Conservation (phyloP, 2,113 vertebrate genomes). For the Clinocottus analis region DNA sequence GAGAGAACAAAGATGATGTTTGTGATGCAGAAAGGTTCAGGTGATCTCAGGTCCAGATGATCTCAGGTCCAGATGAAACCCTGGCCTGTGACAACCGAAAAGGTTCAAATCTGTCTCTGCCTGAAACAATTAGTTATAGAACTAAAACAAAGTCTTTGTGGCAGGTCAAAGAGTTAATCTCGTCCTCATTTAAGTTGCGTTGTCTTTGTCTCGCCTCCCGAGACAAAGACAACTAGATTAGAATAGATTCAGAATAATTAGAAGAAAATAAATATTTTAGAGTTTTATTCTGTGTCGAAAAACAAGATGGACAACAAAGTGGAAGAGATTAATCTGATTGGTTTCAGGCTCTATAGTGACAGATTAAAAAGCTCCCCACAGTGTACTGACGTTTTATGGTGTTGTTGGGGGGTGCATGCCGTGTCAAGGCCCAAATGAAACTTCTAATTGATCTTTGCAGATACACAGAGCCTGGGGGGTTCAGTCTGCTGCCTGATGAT, state of each 20-base stretch:
- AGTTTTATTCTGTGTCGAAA: not conserved
- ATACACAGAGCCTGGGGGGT: not conserved
- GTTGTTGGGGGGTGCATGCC: not conserved
- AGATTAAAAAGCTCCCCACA: not conserved
- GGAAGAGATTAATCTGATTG: conserved; percentile 6
- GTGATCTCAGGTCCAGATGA: not conserved
- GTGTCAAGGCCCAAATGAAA: not conserved
- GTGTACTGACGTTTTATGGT: not conserved
- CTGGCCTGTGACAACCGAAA: not conserved
- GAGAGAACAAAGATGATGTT: not conserved
- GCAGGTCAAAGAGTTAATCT: not conserved
- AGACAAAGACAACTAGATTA: not conserved
- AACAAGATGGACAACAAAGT: not conserved
- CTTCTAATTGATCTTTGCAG: conserved; percentile 16
- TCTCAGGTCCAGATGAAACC: not conserved
- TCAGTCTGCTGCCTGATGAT: not conserved
- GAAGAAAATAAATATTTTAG: not conserved
- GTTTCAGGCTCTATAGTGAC: not conserved
- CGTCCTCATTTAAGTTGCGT: not conserved
- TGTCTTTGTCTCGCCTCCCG: not conserved
- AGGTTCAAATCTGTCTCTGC: not conserved
- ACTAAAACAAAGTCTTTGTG: not conserved
- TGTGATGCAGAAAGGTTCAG: not conserved
- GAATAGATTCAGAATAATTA: conserved; percentile 5
- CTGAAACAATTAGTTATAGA: not conserved